A percentile compares a stretch with the other conserved stretches of the same genome.
Evolutionary conservation across 2,113 vertebrate genomes (phyloP).

Genomic region (Haplochromis burtoni): DNA sequence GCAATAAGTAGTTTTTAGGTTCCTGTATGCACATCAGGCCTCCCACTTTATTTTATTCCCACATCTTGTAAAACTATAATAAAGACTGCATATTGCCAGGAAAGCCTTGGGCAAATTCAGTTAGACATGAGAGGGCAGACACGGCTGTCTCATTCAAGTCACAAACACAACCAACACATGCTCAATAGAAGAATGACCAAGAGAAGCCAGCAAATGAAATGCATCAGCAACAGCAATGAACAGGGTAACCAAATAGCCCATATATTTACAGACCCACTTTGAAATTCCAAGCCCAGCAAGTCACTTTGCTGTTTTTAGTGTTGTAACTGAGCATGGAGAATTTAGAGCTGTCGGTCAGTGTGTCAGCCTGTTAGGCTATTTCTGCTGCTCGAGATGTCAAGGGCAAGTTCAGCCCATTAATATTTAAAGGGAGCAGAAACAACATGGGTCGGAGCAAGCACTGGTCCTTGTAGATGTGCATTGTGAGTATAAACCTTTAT

Average conservation of each 20-base stretch:
- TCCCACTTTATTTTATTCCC: constrained; percentile 4
- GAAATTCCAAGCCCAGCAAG: constrained; percentile 35
- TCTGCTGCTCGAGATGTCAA: constrained; percentile 29
- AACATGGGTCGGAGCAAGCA: not conserved
- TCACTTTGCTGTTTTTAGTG: constrained; percentile 55
- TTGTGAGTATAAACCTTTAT: not conserved
- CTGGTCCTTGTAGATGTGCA: not conserved
- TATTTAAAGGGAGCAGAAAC: not conserved
- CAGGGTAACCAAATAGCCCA: constrained; percentile 52
- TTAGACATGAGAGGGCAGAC: constrained; percentile 14
- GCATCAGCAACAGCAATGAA: constrained; percentile 12
- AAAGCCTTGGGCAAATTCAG: constrained; percentile 23
- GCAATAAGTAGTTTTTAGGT: constrained; percentile 3
- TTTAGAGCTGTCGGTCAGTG: constrained; percentile 42
- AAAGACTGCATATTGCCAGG: constrained; percentile 24
- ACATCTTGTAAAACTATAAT: constrained; percentile 43
- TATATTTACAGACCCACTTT: constrained; percentile 51
- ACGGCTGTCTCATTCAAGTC: not conserved
- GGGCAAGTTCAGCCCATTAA: constrained; percentile 2
- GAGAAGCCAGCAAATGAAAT: constrained; percentile 5
- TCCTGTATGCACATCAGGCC: constrained; percentile 43
- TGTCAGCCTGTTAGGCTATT: constrained; percentile 30
- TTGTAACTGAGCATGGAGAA: not conserved
- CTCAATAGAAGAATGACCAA: not conserved
- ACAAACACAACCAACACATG: not conserved